Evolutionary conservation across 2,888 invertebrate species (phyloP).

Genomic region (Mayetiola destructor): DNA sequence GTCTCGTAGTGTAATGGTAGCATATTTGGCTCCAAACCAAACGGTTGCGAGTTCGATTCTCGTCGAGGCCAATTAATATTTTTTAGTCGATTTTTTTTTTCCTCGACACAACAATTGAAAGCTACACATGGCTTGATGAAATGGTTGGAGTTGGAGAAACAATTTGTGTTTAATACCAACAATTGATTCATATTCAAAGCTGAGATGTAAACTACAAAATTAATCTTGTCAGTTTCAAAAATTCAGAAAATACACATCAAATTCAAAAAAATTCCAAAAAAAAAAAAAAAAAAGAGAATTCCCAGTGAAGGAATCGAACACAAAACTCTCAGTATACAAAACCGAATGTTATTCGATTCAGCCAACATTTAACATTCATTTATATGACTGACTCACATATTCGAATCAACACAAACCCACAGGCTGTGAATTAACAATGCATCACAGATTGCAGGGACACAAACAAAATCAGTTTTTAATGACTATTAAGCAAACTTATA

Average conservation of each 20-base stretch:
- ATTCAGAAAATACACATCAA: not conserved
- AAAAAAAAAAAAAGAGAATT: no score
- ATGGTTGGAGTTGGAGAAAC: no score
- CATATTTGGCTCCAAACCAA: constrained; percentile 18
- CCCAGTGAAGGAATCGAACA: no score
- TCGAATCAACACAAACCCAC: not conserved
- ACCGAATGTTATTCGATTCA: not conserved
- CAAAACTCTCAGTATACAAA: no score
- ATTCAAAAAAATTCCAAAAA: not conserved
- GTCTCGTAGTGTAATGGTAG: constrained; percentile 18
- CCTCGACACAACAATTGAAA: no score
- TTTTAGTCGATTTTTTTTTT: not conserved
- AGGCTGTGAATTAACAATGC: not conserved
- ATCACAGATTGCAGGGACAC: no score
- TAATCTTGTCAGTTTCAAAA: no score
- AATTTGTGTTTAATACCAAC: no score
- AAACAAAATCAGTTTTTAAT: no score
- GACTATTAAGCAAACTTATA: not conserved
- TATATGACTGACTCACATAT: not conserved
- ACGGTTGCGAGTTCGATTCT: constrained; percentile 18
- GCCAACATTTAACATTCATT: not conserved
- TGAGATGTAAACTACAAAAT: no score
- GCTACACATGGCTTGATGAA: no score
- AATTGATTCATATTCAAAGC: no score
- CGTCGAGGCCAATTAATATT: constrained; percentile 16